These are phyloP conservation scores for Coreius guichenoti DNA, from an alignment of 2,797 vertebrate genomes.

Conservation along the genomic window DNA sequence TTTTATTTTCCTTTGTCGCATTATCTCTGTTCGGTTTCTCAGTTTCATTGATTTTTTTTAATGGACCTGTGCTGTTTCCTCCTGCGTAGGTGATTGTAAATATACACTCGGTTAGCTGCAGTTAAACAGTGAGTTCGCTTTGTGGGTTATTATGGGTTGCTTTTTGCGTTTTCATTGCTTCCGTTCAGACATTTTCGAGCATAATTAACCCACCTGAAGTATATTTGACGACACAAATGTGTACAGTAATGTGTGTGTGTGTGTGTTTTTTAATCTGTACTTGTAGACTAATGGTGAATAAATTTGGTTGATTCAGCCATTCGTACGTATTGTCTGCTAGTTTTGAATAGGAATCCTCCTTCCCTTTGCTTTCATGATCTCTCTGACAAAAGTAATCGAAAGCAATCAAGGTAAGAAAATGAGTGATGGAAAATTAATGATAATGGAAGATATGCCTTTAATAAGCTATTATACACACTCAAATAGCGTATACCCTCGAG, in stretches of 20 bases:
- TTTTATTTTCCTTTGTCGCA: slow-evolving; percentile 54
- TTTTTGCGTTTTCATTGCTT: slow-evolving; percentile 48
- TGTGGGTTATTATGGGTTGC: slow-evolving; percentile 55
- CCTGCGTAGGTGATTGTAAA: slow-evolving; percentile 79
- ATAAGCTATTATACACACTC: slow-evolving; percentile 13
- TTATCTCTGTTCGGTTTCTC: slow-evolving; percentile 18
- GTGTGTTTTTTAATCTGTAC: slow-evolving; percentile 61
- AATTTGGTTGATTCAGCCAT: slow-evolving; percentile 58
- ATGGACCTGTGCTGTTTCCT: slow-evolving; percentile 66
- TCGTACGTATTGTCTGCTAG: slow-evolving; percentile 53
- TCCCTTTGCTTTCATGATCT: slow-evolving; percentile 55
- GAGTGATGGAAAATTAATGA: background rate
- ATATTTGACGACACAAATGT: slow-evolving; percentile 70
- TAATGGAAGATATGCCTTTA: slow-evolving; percentile 31
- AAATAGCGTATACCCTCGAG: slow-evolving; percentile 9
- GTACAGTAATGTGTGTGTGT: slow-evolving; percentile 67
- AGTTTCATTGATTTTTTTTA: slow-evolving; percentile 14
- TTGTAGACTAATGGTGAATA: slow-evolving; percentile 67
- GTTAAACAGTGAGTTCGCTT: slow-evolving; percentile 65
- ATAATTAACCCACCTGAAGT: slow-evolving; percentile 60
- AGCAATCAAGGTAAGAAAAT: background rate
- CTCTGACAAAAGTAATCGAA: background rate
- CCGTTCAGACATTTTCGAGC: slow-evolving; percentile 9
- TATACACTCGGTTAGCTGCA: slow-evolving; percentile 79
- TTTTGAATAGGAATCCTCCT: slow-evolving; percentile 50